Evolutionary conservation across 2,113 vertebrate species (phyloP).

Genomic region (Sceloporus tristichus): DNA sequence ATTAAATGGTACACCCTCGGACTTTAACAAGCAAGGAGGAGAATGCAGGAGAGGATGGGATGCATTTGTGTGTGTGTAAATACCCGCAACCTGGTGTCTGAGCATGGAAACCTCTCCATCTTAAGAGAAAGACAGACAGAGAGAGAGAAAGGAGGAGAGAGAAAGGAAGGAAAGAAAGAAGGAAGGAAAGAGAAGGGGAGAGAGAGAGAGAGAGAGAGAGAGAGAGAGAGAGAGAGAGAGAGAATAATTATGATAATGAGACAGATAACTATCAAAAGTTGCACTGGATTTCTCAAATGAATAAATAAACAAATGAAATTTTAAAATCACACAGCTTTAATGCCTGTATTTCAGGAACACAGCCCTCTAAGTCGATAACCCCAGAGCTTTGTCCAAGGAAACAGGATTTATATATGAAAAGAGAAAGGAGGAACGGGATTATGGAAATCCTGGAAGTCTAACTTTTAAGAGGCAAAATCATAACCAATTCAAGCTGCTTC

Average conservation of each 20-base stretch:
- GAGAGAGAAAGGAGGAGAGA: constrained; percentile 45
- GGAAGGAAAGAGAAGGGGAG: neutral
- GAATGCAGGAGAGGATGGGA: constrained; percentile 31
- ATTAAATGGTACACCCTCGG: constrained; percentile 30
- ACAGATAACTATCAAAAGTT: constrained; percentile 74
- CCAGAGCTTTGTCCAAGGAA: neutral
- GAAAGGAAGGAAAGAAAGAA: constrained; percentile 51
- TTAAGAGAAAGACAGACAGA: constrained; percentile 75
- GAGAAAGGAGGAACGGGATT: neutral
- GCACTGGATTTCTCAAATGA: constrained; percentile 78
- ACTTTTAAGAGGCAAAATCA: too few relatives aligned
- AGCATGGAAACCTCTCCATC: constrained; percentile 81
- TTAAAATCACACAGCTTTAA: constrained; percentile 76
- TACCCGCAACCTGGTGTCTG: constrained; percentile 69
- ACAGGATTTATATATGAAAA: neutral
- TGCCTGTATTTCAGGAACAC: constrained; percentile 72
- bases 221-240: constrained; percentile 55
- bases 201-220: too few relatives aligned
- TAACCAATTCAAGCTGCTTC: too few relatives aligned
- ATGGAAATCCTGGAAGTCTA: too few relatives aligned
- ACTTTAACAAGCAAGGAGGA: constrained; percentile 39
- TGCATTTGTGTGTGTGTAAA: constrained; percentile 32
- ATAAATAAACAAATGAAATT: neutral
- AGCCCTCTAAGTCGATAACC: constrained; percentile 9
- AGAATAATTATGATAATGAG: constrained; percentile 33